Percentiles rank a stretch among this genome's conserved stretches.
phyloP scores from a whole-genome alignment of 1,140 invertebrate species.

The Drosophila nebulosa region DNA sequence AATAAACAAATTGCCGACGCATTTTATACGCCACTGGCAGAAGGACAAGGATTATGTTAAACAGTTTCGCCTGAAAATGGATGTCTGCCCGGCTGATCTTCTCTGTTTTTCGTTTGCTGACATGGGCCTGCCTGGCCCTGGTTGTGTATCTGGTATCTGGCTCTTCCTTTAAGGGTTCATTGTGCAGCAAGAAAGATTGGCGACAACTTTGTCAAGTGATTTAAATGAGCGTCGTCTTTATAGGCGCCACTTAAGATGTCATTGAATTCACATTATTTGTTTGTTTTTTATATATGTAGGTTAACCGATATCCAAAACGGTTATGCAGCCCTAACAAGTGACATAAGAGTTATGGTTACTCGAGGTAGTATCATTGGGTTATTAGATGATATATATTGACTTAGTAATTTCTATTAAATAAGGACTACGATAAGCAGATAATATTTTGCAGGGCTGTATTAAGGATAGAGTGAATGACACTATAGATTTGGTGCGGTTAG shows the following conservation, averaged over 20 bases:
- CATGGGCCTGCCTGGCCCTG: too few species aligned
- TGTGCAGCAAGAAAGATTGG: neutral
- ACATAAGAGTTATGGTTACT: too few species aligned
- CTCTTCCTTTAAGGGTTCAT: conserved; percentile 25
- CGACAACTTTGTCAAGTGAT: conserved; percentile 50
- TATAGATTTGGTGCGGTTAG: too few species aligned
- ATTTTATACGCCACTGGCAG: conserved; percentile 57
- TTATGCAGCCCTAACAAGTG: too few species aligned
- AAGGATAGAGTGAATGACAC: too few species aligned
- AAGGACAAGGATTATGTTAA: conserved; percentile 71
- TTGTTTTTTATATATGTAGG: neutral
- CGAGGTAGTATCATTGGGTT: too few species aligned
- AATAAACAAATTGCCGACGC: conserved; percentile 79
- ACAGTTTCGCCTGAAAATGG: conserved; percentile 35
- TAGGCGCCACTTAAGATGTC: conserved; percentile 70
- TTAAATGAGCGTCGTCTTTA: conserved; percentile 64
- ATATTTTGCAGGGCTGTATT: too few species aligned
- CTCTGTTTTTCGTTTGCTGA: neutral
- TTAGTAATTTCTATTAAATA: too few species aligned
- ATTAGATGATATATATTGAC: too few species aligned
- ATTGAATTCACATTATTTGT: conserved; percentile 66
- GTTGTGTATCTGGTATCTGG: conserved; percentile 17
- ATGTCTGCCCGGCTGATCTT: conserved; percentile 6
- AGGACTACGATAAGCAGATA: too few species aligned
- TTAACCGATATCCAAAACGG: too few species aligned